These are phyloP conservation scores for Teleogryllus occipitalis DNA, from an alignment of 1,140 invertebrate genomes.

Conservation along the genomic window DNA sequence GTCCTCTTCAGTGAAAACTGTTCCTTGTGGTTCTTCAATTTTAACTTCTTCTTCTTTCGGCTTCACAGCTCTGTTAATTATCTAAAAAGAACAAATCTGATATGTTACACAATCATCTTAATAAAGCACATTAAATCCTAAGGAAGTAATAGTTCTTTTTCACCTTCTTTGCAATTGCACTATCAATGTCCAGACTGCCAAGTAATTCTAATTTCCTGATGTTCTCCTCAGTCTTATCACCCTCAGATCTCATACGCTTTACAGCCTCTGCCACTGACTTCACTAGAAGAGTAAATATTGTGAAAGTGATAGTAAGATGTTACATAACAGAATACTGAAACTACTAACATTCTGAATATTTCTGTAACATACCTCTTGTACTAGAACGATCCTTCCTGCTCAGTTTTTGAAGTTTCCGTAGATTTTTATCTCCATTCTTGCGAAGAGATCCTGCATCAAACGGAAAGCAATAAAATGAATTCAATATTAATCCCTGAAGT, in stretches of 20 bases:
- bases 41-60: not conserved
- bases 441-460: not conserved
- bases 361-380: not conserved
- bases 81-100: not conserved
- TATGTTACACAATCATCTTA: too few relatives aligned
- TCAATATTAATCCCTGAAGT: too few relatives aligned
- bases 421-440: not conserved
- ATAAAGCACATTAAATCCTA: too few relatives aligned
- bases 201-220: not conserved
- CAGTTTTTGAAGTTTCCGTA: not conserved
- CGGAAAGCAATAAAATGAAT: too few relatives aligned
- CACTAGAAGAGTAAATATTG: not conserved
- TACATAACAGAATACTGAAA: not conserved
- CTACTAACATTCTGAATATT: not conserved
- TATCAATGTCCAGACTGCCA: not conserved
- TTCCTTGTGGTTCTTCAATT: constrained; percentile 24
- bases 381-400: not conserved
- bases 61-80: constrained; percentile 9
- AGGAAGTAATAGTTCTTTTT: too few relatives aligned
- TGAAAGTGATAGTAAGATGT: not conserved
- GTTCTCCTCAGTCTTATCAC: constrained; percentile 8
- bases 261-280: not conserved
- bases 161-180: not conserved
- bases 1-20: constrained; percentile 45
- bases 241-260: not conserved